Evolutionary conservation across 2,888 invertebrate genomes (phyloP).

Genomic region (Bugulina stolonifera): DNA sequence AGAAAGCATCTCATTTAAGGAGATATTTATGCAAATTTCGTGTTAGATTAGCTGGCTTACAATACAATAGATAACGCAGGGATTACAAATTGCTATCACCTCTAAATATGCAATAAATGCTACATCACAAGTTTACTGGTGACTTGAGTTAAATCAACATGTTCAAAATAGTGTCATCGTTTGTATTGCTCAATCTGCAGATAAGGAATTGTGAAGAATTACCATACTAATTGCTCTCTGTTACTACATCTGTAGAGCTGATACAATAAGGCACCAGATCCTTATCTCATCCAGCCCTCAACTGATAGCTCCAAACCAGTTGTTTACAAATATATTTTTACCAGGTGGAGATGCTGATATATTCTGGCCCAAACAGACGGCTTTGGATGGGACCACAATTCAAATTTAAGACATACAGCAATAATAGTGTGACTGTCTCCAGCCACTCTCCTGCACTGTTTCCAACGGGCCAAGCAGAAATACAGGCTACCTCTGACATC

Average conservation of each 20-base stretch:
- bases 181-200: too few relatives aligned
- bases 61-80: neutral
- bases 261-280: neutral
- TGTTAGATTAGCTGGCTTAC: neutral
- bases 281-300: neutral
- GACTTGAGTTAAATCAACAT: neutral
- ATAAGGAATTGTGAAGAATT: too few relatives aligned
- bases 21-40: conserved; percentile 17
- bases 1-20: conserved; percentile 15
- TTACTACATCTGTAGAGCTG: neutral
- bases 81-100: conserved; percentile 6
- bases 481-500: conserved; percentile 45
- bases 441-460: conserved; percentile 52
- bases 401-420: conserved; percentile 80
- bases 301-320: neutral
- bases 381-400: conserved; percentile 99
- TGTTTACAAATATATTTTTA: too few relatives aligned
- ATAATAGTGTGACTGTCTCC: conserved; percentile 50
- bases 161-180: neutral
- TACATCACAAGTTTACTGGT: neutral
- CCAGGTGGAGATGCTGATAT: conserved; percentile 91
- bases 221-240: neutral
- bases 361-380: conserved; percentile 82
- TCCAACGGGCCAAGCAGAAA: conserved; percentile 47
- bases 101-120: neutral